Conservation (phyloP, 2,113 vertebrate genomes). For the Phrynocephalus versicolor region DNA sequence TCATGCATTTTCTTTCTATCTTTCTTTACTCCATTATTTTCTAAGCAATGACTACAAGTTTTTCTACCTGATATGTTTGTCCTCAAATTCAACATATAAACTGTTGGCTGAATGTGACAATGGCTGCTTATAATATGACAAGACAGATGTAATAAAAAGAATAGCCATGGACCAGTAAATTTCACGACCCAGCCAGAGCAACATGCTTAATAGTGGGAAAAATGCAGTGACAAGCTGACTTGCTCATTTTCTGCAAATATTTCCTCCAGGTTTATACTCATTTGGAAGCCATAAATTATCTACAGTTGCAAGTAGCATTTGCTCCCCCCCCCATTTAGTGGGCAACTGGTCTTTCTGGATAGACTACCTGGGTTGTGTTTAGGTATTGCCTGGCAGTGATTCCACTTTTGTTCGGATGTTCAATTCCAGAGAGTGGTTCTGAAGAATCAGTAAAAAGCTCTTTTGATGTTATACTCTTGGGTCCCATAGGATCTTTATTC, state of each 20-base stretch:
- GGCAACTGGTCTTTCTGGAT: background rate
- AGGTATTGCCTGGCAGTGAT: too few relatives aligned
- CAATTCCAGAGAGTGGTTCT: too few relatives aligned
- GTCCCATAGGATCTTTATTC: too few relatives aligned
- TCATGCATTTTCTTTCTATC: background rate
- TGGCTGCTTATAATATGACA: background rate
- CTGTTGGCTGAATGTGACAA: background rate
- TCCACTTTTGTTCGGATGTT: too few relatives aligned
- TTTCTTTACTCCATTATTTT: too few relatives aligned
- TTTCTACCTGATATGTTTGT: background rate
- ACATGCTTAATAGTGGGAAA: background rate
- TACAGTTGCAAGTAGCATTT: background rate
- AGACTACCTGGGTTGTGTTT: background rate
- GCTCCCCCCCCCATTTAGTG: accelerated
- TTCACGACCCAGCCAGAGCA: background rate
- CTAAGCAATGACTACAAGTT: background rate
- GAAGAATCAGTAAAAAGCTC: too few relatives aligned
- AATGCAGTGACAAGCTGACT: background rate
- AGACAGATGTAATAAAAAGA: background rate
- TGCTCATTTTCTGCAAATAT: background rate
- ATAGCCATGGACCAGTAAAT: background rate
- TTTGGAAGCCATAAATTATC: accelerated
- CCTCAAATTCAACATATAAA: background rate
- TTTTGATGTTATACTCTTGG: too few relatives aligned
- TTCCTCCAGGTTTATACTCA: background rate